Base-by-base conservation (phyloP, 1,140 invertebrate species). In the Oscheius sp. region DNA sequence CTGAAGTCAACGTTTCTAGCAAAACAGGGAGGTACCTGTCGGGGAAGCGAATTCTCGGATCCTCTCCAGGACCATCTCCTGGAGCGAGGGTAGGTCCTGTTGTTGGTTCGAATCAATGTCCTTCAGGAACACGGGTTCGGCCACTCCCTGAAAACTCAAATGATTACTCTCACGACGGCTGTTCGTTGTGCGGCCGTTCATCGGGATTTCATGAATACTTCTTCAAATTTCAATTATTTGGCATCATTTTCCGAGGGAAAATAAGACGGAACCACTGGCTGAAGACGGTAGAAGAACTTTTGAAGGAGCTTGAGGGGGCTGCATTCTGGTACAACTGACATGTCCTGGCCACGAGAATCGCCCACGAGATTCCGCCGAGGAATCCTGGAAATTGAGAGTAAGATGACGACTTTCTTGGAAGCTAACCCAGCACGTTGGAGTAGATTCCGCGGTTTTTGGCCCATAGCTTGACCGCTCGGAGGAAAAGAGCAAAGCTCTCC, bases 301-400 rank as follows among this genome's bases (percentile, higher is more conserved):
- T 91, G 62, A 99, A 91, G 72, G 99, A 86, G 3, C 93, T 96
- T 0, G 95, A 91, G 7, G 96, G 91, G 49, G 91, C 89, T 0
- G 96, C 95, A 87, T 97, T 96, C 1, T 97, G 97, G 87, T 99
- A 99, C 2, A 99, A 87, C 85, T 99, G 97, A 86, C 96, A 99
- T 0, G 94, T 95, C 77, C 96, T 87, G 0, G 97, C 97, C 0
- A 99, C 95, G 31, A 99, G 85, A 92, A 99, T 99, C 28, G 97
- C 96, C 97, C 97, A 99, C 0, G 94, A 97, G 28, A 99, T 95
- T 72, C 97, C 97, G 65, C 97, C 97, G 55, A 99, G 89, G 85
- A 97, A 99, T 26, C 97, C 61, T 63, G 29, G 20, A 63, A 63
- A 13, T 31, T 13, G 13, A 59, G n/a, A n/a, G n/a, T n/a, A n/a